A percentile compares a stretch with the other conserved stretches of the same genome.
Evolutionary conservation across 2,113 vertebrate species (phyloP).

Genomic region (Psittacara wagleri): DNA sequence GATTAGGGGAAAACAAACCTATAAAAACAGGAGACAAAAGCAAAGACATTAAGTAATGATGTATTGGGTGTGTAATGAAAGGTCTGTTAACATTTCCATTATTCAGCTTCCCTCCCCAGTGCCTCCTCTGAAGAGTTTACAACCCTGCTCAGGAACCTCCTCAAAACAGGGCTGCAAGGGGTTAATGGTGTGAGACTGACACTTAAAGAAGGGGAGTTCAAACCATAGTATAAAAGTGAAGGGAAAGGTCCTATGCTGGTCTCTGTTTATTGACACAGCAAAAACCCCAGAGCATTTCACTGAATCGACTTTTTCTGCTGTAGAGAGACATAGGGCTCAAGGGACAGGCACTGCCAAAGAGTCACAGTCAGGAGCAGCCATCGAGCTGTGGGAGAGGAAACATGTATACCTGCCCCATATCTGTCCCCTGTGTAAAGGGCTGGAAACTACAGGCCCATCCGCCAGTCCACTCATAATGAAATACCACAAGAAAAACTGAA

Average conservation of each 20-base stretch:
- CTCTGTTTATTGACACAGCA: background rate
- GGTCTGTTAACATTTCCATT: constrained; percentile 35
- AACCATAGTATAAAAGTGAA: background rate
- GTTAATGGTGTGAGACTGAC: background rate
- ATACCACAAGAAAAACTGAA: background rate
- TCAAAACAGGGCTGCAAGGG: background rate
- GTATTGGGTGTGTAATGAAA: background rate
- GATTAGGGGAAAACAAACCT: fast-evolving
- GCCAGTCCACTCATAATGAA: fast-evolving
- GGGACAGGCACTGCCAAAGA: fast-evolving
- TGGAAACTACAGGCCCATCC: background rate
- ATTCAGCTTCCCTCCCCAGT: background rate
- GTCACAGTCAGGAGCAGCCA: background rate
- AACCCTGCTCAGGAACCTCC: background rate
- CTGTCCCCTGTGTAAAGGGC: background rate
- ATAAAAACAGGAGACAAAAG: background rate
- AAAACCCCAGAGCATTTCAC: background rate
- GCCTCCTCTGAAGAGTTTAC: background rate
- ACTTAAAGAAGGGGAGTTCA: background rate
- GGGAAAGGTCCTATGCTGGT: background rate
- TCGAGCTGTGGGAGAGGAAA: background rate
- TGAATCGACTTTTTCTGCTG: background rate
- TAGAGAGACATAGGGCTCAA: fast-evolving
- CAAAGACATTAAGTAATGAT: constrained; percentile 10
- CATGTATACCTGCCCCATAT: fast-evolving